A percentile compares a stretch with the other conserved stretches of the same genome.
These are phyloP conservation scores for Cercocebus atys DNA, from an alignment of 2,113 vertebrate species.

Conservation along the genomic window DNA sequence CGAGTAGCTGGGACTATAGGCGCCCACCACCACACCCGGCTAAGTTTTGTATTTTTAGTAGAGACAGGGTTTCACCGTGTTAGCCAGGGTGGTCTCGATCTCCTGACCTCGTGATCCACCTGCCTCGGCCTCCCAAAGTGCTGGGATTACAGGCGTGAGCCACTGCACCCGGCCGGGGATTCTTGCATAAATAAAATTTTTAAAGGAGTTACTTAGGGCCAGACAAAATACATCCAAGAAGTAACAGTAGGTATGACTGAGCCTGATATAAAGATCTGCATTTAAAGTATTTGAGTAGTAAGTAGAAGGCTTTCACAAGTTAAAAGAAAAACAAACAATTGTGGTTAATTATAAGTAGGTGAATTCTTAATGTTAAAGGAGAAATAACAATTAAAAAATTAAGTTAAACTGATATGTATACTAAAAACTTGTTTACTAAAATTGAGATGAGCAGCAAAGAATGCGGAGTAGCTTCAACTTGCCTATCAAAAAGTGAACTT, in stretches of 20 bases:
- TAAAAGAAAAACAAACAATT: background rate
- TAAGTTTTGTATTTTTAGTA: too few species aligned
- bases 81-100: too few species aligned
- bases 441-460: background rate
- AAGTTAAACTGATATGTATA: background rate
- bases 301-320: background rate
- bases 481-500: background rate
- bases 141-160: too few species aligned
- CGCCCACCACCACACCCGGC: too few species aligned
- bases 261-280: background rate
- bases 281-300: background rate
- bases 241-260: background rate
- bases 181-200: background rate
- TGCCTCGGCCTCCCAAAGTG: too few species aligned
- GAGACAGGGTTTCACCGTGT: too few species aligned
- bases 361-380: slow-evolving; percentile 38
- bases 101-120: too few species aligned
- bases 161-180: background rate
- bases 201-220: background rate
- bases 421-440: background rate
- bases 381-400: background rate
- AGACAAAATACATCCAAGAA: background rate
- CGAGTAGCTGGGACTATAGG: too few species aligned
- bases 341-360: background rate
- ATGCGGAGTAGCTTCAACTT: background rate